A percentile compares a stretch with the other conserved stretches of the same genome.
Evolutionary conservation across 2,888 invertebrate species (phyloP).

Genomic region (Chouioia cunea): DNA sequence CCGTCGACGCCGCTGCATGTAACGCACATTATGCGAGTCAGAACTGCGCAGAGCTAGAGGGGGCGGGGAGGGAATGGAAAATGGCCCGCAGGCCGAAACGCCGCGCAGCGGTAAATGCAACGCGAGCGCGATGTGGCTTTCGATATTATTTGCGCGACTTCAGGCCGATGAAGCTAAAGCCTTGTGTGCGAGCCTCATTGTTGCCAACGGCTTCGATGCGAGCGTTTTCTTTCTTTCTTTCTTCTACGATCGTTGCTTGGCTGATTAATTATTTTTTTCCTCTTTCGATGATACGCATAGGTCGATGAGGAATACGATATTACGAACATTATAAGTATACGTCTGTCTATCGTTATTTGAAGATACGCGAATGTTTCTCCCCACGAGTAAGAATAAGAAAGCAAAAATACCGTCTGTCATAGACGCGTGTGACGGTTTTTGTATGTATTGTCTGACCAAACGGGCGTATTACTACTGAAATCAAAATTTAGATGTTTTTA

Average conservation of each 20-base stretch:
- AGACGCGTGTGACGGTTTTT: too few relatives aligned
- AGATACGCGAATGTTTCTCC: too few relatives aligned
- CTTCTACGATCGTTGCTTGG: not conserved
- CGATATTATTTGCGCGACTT: slow-evolving; percentile 24
- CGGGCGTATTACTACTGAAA: slow-evolving; percentile 12
- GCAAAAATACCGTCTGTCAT: too few relatives aligned
- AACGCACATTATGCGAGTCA: slow-evolving; percentile 10
- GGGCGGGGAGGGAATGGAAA: slow-evolving; percentile 41
- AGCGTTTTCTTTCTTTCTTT: not conserved
- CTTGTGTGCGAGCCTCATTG: not conserved
- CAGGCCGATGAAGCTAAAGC: slow-evolving; percentile 14
- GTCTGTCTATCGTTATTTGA: too few relatives aligned
- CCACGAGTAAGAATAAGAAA: too few relatives aligned
- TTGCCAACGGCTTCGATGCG: not conserved
- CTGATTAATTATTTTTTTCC: not conserved
- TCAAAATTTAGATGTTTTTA: too few relatives aligned
- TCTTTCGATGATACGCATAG: too few relatives aligned
- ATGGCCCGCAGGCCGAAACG: slow-evolving; percentile 29
- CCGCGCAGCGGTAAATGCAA: slow-evolving; percentile 7
- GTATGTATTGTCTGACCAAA: not conserved
- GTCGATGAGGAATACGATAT: too few relatives aligned
- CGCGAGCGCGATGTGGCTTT: slow-evolving; percentile 14
- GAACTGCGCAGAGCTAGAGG: slow-evolving; percentile 1
- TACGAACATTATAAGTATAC: too few relatives aligned
- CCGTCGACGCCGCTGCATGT: not conserved